Conservation (phyloP, 2,113 vertebrate genomes). For the Arenaria interpres region DNA sequence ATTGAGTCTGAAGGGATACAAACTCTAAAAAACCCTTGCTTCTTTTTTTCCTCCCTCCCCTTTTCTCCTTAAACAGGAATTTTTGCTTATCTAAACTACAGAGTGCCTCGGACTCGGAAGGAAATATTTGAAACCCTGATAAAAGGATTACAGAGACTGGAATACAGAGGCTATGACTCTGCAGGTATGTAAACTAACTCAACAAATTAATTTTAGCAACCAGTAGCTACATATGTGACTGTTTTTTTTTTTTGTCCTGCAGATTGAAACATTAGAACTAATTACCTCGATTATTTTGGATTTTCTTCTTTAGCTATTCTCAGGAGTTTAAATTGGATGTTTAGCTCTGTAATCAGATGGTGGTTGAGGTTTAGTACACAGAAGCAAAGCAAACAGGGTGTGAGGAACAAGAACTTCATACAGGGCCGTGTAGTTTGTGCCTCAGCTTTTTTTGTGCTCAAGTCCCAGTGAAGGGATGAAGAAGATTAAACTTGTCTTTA, state of each 20-base stretch:
- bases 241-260: neutral
- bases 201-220: neutral
- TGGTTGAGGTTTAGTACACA: neutral
- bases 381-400: neutral
- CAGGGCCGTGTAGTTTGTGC: neutral
- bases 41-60: neutral
- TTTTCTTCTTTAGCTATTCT: neutral
- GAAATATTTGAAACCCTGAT: constrained; percentile 93
- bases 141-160: constrained; percentile 92
- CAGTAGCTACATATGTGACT: neutral
- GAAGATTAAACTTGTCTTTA: neutral
- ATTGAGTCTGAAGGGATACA: neutral
- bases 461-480: neutral
- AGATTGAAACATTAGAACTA: neutral
- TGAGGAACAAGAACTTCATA: neutral
- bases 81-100: constrained; percentile 97
- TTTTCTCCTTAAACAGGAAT: constrained; percentile 81
- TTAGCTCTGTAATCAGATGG: neutral
- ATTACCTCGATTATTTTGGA: neutral
- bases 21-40: neutral
- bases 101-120: constrained; percentile 89
- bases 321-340: neutral
- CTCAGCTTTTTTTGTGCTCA: neutral
- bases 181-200: constrained; percentile 81
- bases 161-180: constrained; percentile 98